These are phyloP conservation scores for Montipora cactus DNA, from an alignment of 64 coral and sea anemone genomes.

Conservation along the genomic window DNA sequence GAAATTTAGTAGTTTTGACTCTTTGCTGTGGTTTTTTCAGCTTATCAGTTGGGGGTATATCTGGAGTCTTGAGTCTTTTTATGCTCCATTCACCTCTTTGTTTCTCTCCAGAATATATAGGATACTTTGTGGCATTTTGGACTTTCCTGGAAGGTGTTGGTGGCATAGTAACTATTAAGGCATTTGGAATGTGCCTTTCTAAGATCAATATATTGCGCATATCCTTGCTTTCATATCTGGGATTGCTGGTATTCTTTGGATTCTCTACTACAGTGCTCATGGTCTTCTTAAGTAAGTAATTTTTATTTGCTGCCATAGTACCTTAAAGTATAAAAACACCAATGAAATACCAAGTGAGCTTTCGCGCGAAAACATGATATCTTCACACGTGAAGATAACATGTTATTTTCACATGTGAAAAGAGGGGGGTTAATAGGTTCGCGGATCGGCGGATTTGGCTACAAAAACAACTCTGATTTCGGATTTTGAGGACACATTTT, in stretches of 20 bases:
- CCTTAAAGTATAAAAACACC: no score
- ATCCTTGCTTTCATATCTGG: conserved; percentile 61
- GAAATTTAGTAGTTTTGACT: conserved; percentile 75
- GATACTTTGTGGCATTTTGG: conserved; percentile 69
- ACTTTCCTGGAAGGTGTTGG: conserved; percentile 58
- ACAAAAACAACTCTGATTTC: no score
- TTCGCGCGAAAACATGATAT: no score
- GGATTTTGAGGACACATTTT: no score
- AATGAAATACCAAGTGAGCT: no score
- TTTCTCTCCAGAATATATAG: conserved; percentile 82
- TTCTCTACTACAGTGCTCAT: conserved; percentile 48
- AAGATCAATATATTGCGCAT: conserved; percentile 62
- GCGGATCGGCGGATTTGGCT: no score
- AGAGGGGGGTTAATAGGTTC: no score
- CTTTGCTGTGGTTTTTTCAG: conserved; percentile 12
- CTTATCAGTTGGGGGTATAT: neutral
- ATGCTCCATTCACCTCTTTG: conserved; percentile 80
- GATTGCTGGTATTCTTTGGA: conserved; percentile 25
- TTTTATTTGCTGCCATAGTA: neutral
- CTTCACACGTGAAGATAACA: no score
- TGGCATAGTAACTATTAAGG: conserved; percentile 79
- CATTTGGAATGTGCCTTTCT: conserved; percentile 63
- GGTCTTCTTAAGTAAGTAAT: conserved; percentile 74
- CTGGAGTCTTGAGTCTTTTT: conserved; percentile 64
- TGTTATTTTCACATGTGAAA: no score